Evolutionary conservation across 2,113 vertebrate genomes (phyloP).

Genomic region (Sander lucioperca): DNA sequence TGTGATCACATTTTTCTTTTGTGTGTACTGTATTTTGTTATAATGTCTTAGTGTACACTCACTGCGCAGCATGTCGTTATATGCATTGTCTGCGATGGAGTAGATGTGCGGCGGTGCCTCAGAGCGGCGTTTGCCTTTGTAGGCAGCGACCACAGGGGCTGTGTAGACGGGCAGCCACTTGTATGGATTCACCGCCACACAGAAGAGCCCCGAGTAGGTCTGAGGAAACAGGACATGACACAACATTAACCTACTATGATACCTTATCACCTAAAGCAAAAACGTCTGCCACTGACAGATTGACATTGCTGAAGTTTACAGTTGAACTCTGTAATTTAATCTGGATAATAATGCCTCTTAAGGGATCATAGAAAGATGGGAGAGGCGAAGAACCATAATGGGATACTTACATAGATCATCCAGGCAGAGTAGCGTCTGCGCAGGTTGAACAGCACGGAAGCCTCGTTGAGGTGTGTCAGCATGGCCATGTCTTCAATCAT

Average conservation of each 20-base stretch:
- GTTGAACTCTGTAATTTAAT: constrained; percentile 25
- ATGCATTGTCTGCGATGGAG: constrained; percentile 92
- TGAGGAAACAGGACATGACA: constrained; percentile 57
- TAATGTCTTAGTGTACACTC: constrained; percentile 61
- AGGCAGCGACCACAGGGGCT: constrained; percentile 87
- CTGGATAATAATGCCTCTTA: constrained; percentile 15
- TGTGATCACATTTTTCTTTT: too few relatives aligned
- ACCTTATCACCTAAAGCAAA: background rate
- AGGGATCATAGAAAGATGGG: constrained; percentile 18
- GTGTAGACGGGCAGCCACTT: constrained; percentile 97
- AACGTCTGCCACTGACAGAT: background rate
- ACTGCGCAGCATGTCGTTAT: constrained; percentile 97
- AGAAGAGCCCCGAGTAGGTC: constrained; percentile 97
- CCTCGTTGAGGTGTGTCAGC: constrained; percentile 95
- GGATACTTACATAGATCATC: constrained; percentile 95
- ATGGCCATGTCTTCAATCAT: constrained; percentile 97
- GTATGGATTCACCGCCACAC: constrained; percentile 95
- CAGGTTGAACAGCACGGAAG: constrained; percentile 90
- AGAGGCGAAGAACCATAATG: background rate
- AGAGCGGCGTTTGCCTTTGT: constrained; percentile 92
- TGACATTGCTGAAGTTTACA: constrained; percentile 27
- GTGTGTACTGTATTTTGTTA: background rate
- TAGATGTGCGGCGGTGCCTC: constrained; percentile 94
- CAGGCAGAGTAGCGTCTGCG: constrained; percentile 90
- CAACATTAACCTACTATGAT: background rate